A percentile compares a stretch with the other conserved stretches of the same genome.
Conservation (phyloP, 37 sponge, comb jelly and placozoan genomes). For the Lycopodina hypogea region DNA sequence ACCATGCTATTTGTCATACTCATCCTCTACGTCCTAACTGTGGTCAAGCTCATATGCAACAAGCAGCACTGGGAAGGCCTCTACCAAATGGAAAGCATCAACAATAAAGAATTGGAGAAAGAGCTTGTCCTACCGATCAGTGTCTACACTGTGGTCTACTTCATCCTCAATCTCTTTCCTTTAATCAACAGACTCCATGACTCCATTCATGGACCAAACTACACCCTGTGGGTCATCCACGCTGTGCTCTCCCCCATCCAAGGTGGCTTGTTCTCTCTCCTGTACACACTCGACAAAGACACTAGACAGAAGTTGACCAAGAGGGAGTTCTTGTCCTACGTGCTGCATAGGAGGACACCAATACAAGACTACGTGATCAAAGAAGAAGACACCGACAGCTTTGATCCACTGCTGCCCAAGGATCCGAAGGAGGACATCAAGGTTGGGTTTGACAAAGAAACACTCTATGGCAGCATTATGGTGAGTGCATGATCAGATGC, state of each 20-base stretch:
- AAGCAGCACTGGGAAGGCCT: conserved; percentile 23
- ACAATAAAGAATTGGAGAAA: conserved; percentile 16
- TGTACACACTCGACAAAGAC: conserved; percentile 51
- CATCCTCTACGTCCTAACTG: conserved; percentile 15
- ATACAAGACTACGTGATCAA: conserved; percentile 12
- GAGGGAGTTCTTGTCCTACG: not conserved
- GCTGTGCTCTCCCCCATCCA: conserved; percentile 51
- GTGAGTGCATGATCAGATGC: no score
- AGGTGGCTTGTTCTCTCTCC: conserved; percentile 37
- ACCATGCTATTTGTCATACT: conserved; percentile 19
- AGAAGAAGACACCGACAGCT: conserved; percentile 21
- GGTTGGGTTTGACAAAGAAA: not conserved
- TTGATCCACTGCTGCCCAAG: not conserved
- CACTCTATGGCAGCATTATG: not conserved
- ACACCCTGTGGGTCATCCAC: conserved; percentile 47
- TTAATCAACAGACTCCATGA: conserved; percentile 48
- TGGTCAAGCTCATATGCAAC: not conserved
- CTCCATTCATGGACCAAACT: conserved; percentile 6
- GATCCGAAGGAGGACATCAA: not conserved
- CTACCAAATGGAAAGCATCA: conserved; percentile 10
- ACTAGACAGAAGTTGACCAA: conserved; percentile 21
- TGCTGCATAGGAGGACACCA: not conserved
- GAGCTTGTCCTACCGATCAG: conserved; percentile 43
- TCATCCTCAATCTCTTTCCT: conserved; percentile 52
- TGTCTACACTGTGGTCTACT: conserved; percentile 43